Base-by-base conservation (phyloP, 2,113 vertebrate species). In the Brachyhypopomus gauderio region DNA sequence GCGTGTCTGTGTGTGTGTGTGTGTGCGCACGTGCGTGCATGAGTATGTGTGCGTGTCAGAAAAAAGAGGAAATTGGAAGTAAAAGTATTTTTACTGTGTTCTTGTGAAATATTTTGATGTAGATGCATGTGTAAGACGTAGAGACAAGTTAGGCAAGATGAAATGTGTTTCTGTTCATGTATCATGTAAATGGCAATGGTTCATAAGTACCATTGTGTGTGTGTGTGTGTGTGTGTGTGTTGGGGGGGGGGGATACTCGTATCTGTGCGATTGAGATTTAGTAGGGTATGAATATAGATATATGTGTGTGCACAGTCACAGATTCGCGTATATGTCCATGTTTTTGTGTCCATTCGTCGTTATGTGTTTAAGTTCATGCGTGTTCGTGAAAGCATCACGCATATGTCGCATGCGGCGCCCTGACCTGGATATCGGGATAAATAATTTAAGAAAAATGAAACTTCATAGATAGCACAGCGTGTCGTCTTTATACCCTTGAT, bases 361-460 rank as follows among this genome's bases (percentile, higher is more conserved):
- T 12, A 5, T 27, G 38, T 67, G n/a, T 16, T n/a, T 75, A 27
- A 38, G 62, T 64, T 38, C 23, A 16, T 19, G 6, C 0, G 66
- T 34, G 34, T 38, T 48, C 74, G 22, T 20, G 62, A 22, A 55
- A n/a, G n/a, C 41, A 59, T 58, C 60, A 67, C 17, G 16, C 64
- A 60, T 75, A 77, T 73, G 59, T 22, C 27, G 55, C 56, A 75
- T 14, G 34, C 56, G 17, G 36, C 59, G 78, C 69, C 34, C 36
- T 80, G 82, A 84, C 84, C 86, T 79, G 79, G 76, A 85, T 87
- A 64, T 59, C 79, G n/a, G 75, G 75, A 82, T 75, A 75, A 83
- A 85, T 79, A 72, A 81, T 72, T 85, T 82, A 84, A 73, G 27
- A 75, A 74, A 81, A 74, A 77, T 23, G 71, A 77, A 69, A 79